Percentiles rank a stretch among this genome's conserved stretches.
Conservation (phyloP, 2,888 invertebrate species). For the Microchrysa polita region DNA sequence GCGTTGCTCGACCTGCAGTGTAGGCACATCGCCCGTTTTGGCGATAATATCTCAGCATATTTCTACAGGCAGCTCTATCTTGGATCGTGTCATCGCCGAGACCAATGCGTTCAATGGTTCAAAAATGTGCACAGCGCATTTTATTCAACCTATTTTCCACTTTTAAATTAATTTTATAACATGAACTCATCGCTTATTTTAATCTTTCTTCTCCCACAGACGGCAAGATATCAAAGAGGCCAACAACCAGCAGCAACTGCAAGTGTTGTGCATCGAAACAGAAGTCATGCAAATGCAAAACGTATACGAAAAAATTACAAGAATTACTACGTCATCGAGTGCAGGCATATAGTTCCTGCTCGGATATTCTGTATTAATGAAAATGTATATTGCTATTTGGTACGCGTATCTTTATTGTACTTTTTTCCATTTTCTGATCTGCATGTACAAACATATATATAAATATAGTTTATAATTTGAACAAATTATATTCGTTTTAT, state of each 20-base stretch:
- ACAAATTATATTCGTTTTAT: too few relatives aligned
- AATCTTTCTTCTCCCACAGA: constrained; percentile 14
- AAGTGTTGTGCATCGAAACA: constrained; percentile 58
- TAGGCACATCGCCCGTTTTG: too few relatives aligned
- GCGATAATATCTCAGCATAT: too few relatives aligned
- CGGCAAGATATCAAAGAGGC: constrained; percentile 48
- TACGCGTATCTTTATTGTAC: constrained; percentile 13
- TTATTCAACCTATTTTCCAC: too few relatives aligned
- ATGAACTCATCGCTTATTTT: not conserved
- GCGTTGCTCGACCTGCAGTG: too few relatives aligned
- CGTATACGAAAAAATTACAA: constrained; percentile 40
- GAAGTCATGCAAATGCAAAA: constrained; percentile 56
- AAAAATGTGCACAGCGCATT: too few relatives aligned
- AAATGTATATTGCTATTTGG: too few relatives aligned
- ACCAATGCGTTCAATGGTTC: too few relatives aligned
- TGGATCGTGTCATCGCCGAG: too few relatives aligned
- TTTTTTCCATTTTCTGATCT: not conserved
- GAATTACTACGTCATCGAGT: constrained; percentile 36
- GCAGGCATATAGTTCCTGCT: constrained; percentile 19
- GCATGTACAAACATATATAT: too few relatives aligned
- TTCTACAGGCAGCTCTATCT: too few relatives aligned
- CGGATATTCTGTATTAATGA: constrained; percentile 45
- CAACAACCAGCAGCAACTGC: constrained; percentile 54
- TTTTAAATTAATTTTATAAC: not conserved
- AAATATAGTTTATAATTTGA: too few relatives aligned